Evolutionary conservation across 1,140 invertebrate genomes (phyloP).

Genomic region (Drosophila oshimai): DNA sequence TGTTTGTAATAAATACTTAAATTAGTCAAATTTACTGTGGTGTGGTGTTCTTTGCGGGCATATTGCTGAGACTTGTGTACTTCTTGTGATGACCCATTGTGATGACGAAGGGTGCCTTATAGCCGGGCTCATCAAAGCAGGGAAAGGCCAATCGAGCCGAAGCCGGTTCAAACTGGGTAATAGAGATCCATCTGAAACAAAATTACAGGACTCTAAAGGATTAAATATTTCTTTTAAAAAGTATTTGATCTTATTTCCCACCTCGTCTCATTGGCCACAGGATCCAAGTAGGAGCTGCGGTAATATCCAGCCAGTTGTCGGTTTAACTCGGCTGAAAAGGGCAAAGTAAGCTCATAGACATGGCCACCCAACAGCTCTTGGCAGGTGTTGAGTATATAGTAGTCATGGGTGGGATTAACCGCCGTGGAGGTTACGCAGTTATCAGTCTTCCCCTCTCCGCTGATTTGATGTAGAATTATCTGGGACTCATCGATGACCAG

Average conservation of each 20-base stretch:
- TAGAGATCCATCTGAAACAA: slow-evolving; percentile 70
- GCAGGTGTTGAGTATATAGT: slow-evolving; percentile 85
- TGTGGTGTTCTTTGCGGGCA: slow-evolving; percentile 84
- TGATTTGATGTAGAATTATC: slow-evolving; percentile 82
- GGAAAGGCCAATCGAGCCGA: slow-evolving; percentile 95
- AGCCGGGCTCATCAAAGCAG: slow-evolving; percentile 96
- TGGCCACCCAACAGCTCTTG: slow-evolving; percentile 83
- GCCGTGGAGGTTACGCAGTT: slow-evolving; percentile 63
- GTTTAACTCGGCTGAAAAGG: slow-evolving; percentile 86
- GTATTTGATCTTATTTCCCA: slow-evolving; percentile 83
- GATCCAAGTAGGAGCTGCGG: slow-evolving; percentile 88
- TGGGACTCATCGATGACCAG: slow-evolving; percentile 83
- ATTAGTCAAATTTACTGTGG: slow-evolving; percentile 56
- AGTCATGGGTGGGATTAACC: slow-evolving; percentile 86
- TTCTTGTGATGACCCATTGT: slow-evolving; percentile 86
- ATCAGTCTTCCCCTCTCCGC: slow-evolving; percentile 19
- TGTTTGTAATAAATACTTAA: too few species aligned
- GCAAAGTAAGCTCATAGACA: slow-evolving; percentile 86
- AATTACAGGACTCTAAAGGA: background rate
- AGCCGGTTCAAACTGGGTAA: slow-evolving; percentile 94
- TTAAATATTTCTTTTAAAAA: slow-evolving; percentile 58
- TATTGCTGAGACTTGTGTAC: slow-evolving; percentile 91
- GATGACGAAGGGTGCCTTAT: slow-evolving; percentile 94
- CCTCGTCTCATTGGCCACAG: slow-evolving; percentile 85
- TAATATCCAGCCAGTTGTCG: slow-evolving; percentile 89